These are phyloP conservation scores for Drosophila neotestacea DNA, from an alignment of 2,888 invertebrate species.

Conservation along the genomic window DNA sequence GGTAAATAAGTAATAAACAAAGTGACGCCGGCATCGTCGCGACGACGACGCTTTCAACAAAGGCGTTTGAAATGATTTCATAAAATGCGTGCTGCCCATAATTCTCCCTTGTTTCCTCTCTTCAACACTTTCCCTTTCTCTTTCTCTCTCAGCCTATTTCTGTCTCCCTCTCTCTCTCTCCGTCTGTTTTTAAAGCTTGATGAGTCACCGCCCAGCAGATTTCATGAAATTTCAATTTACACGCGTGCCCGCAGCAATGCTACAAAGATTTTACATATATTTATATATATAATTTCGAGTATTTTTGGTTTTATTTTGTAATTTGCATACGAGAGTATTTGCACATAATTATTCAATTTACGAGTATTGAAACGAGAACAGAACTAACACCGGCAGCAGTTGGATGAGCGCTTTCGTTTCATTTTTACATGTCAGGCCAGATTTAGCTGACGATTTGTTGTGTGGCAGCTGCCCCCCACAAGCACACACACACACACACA, in stretches of 20 bases:
- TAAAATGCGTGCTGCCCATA: conserved; percentile 54
- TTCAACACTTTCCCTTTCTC: not conserved
- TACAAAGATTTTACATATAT: conserved; percentile 20
- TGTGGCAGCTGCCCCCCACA: conserved; percentile 31
- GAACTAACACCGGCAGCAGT: conserved; percentile 41
- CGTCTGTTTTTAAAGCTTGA: conserved; percentile 22
- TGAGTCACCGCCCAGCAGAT: conserved; percentile 30
- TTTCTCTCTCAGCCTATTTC: not conserved
- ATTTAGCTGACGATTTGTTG: conserved; percentile 60
- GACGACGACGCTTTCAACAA: conserved; percentile 39
- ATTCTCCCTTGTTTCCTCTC: conserved; percentile 16
- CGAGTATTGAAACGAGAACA: conserved; percentile 19
- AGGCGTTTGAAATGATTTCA: conserved; percentile 70
- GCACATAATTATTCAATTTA: conserved; percentile 75
- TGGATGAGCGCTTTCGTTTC: conserved; percentile 39
- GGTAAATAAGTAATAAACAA: conserved; percentile 60
- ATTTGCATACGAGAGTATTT: conserved; percentile 56
- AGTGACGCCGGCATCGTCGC: conserved; percentile 43
- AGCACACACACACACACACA: not conserved
- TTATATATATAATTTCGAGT: not conserved
- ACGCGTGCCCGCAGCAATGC: conserved; percentile 43
- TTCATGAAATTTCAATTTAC: conserved; percentile 56
- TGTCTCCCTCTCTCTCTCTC: not conserved
- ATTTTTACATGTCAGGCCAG: conserved; percentile 59
- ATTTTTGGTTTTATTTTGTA: conserved; percentile 22